Percentiles rank a stretch among this genome's conserved stretches.
Evolutionary conservation across 2,113 vertebrate genomes (phyloP).

Genomic region (Tragelaphus imberbis): DNA sequence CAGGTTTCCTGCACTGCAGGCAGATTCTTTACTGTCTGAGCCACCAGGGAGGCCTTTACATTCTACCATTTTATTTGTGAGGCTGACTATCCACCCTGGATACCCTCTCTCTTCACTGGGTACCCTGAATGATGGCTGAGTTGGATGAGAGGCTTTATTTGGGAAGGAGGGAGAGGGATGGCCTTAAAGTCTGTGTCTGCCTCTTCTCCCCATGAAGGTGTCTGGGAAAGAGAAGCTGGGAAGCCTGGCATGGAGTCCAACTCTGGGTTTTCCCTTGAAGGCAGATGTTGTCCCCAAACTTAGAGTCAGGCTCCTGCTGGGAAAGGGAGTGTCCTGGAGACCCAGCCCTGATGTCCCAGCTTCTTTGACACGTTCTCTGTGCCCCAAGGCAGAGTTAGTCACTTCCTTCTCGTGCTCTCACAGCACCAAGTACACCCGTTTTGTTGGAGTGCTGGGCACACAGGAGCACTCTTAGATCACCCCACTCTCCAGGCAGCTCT

Average conservation of each 20-base stretch:
- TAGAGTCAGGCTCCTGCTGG: slow-evolving; percentile 42
- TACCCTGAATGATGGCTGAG: background rate
- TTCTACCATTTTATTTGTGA: background rate
- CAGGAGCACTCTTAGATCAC: background rate
- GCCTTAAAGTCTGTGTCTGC: background rate
- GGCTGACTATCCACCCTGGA: background rate
- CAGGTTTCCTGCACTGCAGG: background rate
- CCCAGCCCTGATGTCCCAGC: slow-evolving; percentile 52
- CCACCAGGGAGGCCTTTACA: background rate
- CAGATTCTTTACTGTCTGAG: background rate
- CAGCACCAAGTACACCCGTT: background rate
- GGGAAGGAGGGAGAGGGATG: background rate
- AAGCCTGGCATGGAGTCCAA: background rate
- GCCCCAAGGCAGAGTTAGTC: slow-evolving; percentile 58
- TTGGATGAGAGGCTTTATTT: background rate
- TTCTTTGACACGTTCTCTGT: slow-evolving; percentile 25
- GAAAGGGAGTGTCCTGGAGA: slow-evolving; percentile 50
- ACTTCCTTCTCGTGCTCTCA: slow-evolving; percentile 47
- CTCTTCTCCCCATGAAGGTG: background rate
- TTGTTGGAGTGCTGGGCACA: background rate
- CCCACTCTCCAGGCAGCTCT: background rate
- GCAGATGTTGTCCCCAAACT: slow-evolving; percentile 47
- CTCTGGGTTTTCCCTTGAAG: background rate
- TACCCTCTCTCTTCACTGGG: background rate
- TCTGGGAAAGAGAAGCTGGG: background rate